Evolutionary conservation across 2,113 vertebrate species (phyloP), one percentile per base, ranked within the genome.

Genomic region (Colossoma macropomum): DNA sequence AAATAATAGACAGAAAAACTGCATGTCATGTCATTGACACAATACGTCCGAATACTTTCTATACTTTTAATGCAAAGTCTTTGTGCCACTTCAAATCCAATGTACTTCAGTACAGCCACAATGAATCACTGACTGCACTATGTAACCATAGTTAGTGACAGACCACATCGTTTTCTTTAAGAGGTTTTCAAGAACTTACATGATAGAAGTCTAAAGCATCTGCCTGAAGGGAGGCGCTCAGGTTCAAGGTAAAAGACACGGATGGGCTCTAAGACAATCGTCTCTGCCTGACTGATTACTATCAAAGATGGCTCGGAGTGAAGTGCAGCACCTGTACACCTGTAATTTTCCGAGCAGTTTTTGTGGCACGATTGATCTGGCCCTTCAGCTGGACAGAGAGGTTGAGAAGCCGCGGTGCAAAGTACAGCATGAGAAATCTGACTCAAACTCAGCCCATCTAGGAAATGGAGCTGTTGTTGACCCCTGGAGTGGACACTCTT

Each of bases 311-410:
- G 21, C 68, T 15, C n/a, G 7, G 38, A 45, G 38, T 45, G 38
- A 45, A 41, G 68, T 71, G 34, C 1, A 15, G 38, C 45, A 0
- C 68, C 19, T 25, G n/a, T 15, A 45, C 34, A 71, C 68, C 68
- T 71, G 68, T 71, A 45, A 38, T 45, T 71, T 71, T 71, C 13
- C 19, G 12, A 13, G 23, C 68, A 71, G 17, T 70, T 70, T 38
- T 69, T 41, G 19, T 5, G 34, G 4, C 34, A n/a, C 21, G 19
- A 45, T 45, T 71, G 38, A 71, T 45, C 68, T 71, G 21, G 38
- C 34, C 38, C 23, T 45, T 71, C 68, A 71, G 38, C 34, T n/a
- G 41, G 68, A 71, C n/a, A 62, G n/a, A 27, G 38, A 71, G 34
- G 21, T 41, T 38, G 23, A 38, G 7, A 38, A 69, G 16, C 9